These are phyloP conservation scores for Trematomus loennbergii DNA, from an alignment of 2,113 vertebrate genomes.

Conservation along the genomic window DNA sequence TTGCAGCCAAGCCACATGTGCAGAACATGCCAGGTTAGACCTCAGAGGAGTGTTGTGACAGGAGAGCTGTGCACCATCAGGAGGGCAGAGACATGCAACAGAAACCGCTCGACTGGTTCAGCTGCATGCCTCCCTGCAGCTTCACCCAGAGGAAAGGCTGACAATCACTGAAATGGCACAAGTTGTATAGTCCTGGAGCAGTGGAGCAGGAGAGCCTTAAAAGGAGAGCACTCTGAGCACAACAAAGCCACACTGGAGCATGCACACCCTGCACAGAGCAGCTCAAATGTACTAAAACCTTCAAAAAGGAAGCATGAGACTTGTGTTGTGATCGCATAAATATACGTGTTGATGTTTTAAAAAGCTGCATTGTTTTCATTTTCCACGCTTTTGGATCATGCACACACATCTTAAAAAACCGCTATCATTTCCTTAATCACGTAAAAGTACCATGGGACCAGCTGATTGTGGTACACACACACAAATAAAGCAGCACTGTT, in stretches of 20 bases:
- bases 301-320: no score
- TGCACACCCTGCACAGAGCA: no score
- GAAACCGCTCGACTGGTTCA: slow-evolving; percentile 78
- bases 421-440: not conserved
- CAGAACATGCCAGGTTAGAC: slow-evolving; percentile 45
- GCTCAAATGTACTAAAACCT: no score
- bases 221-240: slow-evolving; percentile 44
- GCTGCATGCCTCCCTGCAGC: slow-evolving; percentile 64
- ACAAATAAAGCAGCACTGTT: no score
- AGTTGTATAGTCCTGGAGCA: slow-evolving; percentile 63
- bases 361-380: no score
- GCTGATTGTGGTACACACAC: not conserved
- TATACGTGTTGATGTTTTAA: no score
- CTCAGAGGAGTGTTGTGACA: slow-evolving; percentile 47
- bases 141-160: slow-evolving; percentile 56
- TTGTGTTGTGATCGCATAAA: no score
- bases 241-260: slow-evolving; percentile 36
- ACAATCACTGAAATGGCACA: slow-evolving; percentile 72
- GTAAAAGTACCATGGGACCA: no score
- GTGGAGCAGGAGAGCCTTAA: slow-evolving; percentile 62
- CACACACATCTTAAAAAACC: not conserved
- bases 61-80: slow-evolving; percentile 59
- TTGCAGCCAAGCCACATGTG: slow-evolving; percentile 38
- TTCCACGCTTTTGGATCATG: slow-evolving; percentile 6
- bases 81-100: slow-evolving; percentile 72